Evolutionary conservation across 2,113 vertebrate genomes (phyloP), one percentile per base, ranked within the genome.

Genomic region (Gymnorhina tibicen): DNA sequence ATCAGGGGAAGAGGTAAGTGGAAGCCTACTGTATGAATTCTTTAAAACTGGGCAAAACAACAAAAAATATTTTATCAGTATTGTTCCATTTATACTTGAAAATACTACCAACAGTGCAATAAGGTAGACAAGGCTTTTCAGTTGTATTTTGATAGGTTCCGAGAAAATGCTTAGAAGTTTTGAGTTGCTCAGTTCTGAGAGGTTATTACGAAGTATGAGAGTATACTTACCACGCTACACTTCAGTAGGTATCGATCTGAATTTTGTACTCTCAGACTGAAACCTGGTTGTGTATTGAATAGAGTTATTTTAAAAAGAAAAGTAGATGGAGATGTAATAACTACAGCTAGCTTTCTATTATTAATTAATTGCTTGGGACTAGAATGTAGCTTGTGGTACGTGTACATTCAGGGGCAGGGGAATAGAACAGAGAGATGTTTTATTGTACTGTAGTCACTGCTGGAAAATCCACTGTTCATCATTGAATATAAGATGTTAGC

Each of bases 281-380:
- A 73, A 86, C 67, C 47, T 90, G 35, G 4, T 24, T 86, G 20
- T 52, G 20, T 63, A n/a, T 67, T 77, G 63, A 74, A 46, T 20
- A 67, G 41, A 46, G 39, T 53, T 83, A 67, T 91, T 93, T 87
- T 78, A n/a, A 42, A 93, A 91, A 66, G 69, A 79, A 62, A 90
- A 68, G 32, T 67, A 82, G 47, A 67, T 50, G 63, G 42, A 77
- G 42, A 74, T 74, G 49, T 20, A 77, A 16, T 86, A 83, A 70
- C 16, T 60, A 14, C 52, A 44, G 64, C 75, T 82, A 67, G 33
- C 32, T 78, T 85, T 93, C 35, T 78, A 33, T 62, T 77, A 93
- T 70, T 90, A 85, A 94, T 85, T 96, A 85, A 87, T 94, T 93
- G 63, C 44, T 85, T 50, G 60, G 72, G 55, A 49, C 37, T 56